Evolutionary conservation across 2,888 invertebrate genomes (phyloP).

Genomic region (Elysia crispata): DNA sequence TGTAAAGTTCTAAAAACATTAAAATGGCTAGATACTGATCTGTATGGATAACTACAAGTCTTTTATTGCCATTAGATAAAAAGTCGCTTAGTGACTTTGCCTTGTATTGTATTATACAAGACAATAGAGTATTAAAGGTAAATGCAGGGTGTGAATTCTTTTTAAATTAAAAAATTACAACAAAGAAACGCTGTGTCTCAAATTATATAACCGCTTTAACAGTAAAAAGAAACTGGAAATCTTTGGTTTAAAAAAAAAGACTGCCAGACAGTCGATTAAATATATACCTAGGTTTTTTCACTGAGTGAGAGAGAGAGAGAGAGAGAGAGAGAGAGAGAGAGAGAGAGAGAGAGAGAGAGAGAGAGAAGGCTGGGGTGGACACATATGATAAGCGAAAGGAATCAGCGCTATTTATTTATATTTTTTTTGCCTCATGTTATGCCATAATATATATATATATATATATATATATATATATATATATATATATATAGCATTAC

Average conservation of each 20-base stretch:
- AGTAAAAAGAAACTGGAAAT: too few relatives aligned
- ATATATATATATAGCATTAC: too few relatives aligned
- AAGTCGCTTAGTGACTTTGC: too few relatives aligned
- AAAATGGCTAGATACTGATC: too few relatives aligned
- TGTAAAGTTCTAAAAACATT: too few relatives aligned
- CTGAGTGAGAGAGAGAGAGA: background rate
- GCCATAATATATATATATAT: background rate
- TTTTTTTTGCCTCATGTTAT: background rate
- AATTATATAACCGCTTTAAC: too few relatives aligned
- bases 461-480: background rate
- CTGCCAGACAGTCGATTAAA: background rate
- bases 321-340: conserved; percentile 38
- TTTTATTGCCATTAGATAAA: too few relatives aligned
- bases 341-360: background rate
- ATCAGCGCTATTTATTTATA: background rate
- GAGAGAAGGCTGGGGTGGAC: background rate
- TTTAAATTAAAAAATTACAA: background rate
- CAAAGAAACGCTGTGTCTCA: background rate
- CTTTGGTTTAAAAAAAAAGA: too few relatives aligned
- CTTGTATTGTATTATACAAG: too few relatives aligned
- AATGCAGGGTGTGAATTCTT: background rate
- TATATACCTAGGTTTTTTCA: background rate
- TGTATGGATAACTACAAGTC: too few relatives aligned
- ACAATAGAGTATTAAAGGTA: too few relatives aligned
- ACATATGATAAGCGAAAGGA: too few relatives aligned